Conservation (phyloP, 2,888 invertebrate species). For the Synanthedon tipuliformis region DNA sequence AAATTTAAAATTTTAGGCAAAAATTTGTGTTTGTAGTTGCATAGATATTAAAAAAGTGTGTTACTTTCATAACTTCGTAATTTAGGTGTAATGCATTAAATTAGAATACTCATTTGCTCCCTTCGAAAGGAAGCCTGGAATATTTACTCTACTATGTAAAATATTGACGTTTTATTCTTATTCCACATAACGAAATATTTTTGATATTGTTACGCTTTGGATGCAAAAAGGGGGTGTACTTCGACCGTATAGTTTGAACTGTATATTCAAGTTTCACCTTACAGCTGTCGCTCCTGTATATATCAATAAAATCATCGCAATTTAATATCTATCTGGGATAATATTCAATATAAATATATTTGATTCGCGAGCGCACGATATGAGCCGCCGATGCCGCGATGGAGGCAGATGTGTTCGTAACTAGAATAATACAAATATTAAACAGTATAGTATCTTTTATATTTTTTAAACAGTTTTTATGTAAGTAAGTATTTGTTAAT, state of each 20-base stretch:
- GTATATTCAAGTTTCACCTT: conserved; percentile 18
- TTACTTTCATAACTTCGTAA: no score
- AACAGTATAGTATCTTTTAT: background rate
- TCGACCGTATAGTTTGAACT: background rate
- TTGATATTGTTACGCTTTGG: background rate
- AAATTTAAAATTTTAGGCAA: no score
- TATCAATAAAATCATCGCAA: conserved; percentile 19
- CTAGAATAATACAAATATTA: background rate
- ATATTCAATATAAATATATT: conserved; percentile 39
- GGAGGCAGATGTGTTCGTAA: conserved; percentile 25
- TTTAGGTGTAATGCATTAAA: no score
- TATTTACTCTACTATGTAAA: no score
- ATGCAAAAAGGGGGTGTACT: background rate
- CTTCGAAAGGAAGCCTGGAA: no score
- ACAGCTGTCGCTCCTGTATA: conserved; percentile 38
- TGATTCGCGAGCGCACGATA: conserved; percentile 26
- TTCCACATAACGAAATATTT: no score
- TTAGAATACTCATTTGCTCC: no score
- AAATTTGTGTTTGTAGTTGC: no score
- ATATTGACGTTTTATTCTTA: no score
- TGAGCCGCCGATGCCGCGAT: conserved; percentile 13
- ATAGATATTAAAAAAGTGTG: no score
- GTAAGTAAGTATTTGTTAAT: no score
- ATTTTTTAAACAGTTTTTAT: no score
- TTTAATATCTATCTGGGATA: conserved; percentile 43